Evolutionary conservation across 2,888 invertebrate species (phyloP), one percentile per base, ranked within the genome.

Genomic region (Empis stercorea): DNA sequence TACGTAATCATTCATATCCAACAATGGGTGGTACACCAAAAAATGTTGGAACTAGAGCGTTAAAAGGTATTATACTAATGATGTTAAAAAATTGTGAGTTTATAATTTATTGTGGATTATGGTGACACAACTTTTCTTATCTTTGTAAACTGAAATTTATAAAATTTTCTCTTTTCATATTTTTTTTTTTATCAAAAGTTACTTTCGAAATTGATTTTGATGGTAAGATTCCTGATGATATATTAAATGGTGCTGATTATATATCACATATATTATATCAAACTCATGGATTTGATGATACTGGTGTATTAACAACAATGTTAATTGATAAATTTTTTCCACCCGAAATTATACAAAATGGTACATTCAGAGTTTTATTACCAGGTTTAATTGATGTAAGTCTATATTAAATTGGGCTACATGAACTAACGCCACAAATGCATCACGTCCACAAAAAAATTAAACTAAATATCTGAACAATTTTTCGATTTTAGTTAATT

Each of bases 371-470:
- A 17, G 60, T 62, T 1, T 62, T 74, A 58, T 63, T 66, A n/a
- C 70, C 73, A 11, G 68, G 73, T 23, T 59, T 74, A 3, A 65
- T 71, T 30, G 74, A 75, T 61, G 73, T 74, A 61, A 63, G 68
- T 61, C 17, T 7, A 39, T 27, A 27, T 6, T 27, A 2, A 27
- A 27, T 20, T 20, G 20, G n/a, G n/a, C n/a, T n/a, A n/a, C n/a
- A n/a, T n/a, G n/a, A n/a, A n/a, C n/a, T n/a, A n/a, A n/a, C n/a
- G n/a, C 20, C 20, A 20, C 20, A n/a, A n/a, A n/a, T n/a, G n/a
- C n/a, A n/a, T n/a, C n/a, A n/a, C n/a, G n/a, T n/a, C n/a, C n/a
- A 20, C 3, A 20, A 20, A 20, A 20, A 20, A 20, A 20, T 4
- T 20, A 4, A 20, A 20, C 5, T 20, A 20, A 4, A 20, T 20